Evolutionary conservation across 2,797 vertebrate species (phyloP), one percentile per base, ranked within the genome.

Genomic region (Xenops minutus): DNA sequence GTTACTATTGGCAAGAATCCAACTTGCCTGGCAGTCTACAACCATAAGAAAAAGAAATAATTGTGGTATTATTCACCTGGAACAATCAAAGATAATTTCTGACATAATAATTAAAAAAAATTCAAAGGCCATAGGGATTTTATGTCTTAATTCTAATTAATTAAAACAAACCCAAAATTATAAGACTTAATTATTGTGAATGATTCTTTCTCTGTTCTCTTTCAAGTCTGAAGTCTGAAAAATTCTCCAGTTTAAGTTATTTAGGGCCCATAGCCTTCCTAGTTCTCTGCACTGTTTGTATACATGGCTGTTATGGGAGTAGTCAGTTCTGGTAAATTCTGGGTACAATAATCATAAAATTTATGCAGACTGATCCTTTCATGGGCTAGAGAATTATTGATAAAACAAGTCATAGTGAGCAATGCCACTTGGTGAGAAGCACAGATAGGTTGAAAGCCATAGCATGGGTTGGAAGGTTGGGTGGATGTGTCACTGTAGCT

Each of bases 51-150:
- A 94, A 94, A 26, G 44, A 80, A 61, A 90, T 59, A 91, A 88
- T 41, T 67, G 39, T 43, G 36, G 13, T 78, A 89, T 88, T 89
- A 73, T 93, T 90, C 46, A 95, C 82, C 83, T 94, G 89, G 41
- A 93, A 95, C 80, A 92, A 96, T 84, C 80, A 88, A 91, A 73
- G 36, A 89, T 73, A 81, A 94, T 85, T 91, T 88, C 76, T 87
- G 58, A 92, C 51, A 86, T 79, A 89, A 66, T 93, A 75, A 87
- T 76, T 77, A 36, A 78, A 69, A 73, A 73, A 76, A 19, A 41
- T 18, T 27, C 85, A 77, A 75, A 81, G 29, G 19, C 75, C 2
- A 0, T 32, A 32, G 22, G 51, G 55, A 85, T 86, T 80, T 58
- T 59, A 56, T 71, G 27, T 79, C 63, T 90, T 81, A 80, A 95